Base-by-base conservation (phyloP, 2,113 vertebrate genomes). In the Poeciliopsis occidentalis region DNA sequence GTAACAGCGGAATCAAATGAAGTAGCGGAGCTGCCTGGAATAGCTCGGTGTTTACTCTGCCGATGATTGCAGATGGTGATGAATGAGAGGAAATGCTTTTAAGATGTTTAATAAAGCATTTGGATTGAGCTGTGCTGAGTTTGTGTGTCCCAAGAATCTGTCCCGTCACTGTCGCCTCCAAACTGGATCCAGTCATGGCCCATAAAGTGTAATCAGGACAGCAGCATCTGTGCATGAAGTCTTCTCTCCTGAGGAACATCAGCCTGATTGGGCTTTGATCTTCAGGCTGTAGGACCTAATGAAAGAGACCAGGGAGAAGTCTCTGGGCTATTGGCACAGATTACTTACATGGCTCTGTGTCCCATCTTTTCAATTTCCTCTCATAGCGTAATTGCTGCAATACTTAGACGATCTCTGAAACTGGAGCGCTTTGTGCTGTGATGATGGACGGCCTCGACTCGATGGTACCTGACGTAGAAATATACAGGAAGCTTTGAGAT, bases 1-100 rank as follows among this genome's bases (percentile, higher is more conserved):
- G 89, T 90, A 97, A 96, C 89, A 97, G 96, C 0, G 95, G 96
- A 76, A 99, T 99, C 90, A 99, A 97, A 94, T 99, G 91, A 94
- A 89, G 87, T 64, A 67, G 67, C 64, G 73, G 68, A 72, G 77
- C 71, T 75, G 76, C 80, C 66, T 77, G 71, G 79, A 81, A 69
- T 64, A 44, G 57, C 64, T 71, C 61, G 0, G 70, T 77, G 74
- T 84, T 81, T 76, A 87, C 79, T 68, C 41, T 73, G 74, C 69
- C 22, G 62, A 76, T 64, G 81, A 44, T n/a, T 15, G 68, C 62
- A 65, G 12, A 65, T 67, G 63, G 10, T 75, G 84, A 67, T 69
- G 72, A 75, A 75, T 73, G 62, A 61, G 74, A 82, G 77, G 64
- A 78, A 88, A 85, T 82, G 68, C 74, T 85, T 85, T 91, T 67